Percentiles rank a stretch among this genome's conserved stretches.
Conservation (phyloP, 1,140 invertebrate genomes). For the Drosophila melanica region DNA sequence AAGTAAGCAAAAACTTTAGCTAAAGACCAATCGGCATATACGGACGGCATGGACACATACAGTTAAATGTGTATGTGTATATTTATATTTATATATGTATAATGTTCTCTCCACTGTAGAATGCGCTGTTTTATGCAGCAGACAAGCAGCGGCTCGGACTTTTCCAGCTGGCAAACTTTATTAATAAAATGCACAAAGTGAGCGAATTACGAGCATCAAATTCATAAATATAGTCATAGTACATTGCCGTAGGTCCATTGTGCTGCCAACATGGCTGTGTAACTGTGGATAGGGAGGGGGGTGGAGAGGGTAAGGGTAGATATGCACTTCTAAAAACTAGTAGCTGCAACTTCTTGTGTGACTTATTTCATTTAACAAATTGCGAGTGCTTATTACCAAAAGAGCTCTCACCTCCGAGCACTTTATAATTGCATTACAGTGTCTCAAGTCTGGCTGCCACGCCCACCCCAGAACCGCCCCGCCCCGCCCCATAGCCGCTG, state of each 20-base stretch:
- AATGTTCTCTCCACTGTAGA: not conserved
- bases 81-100: not conserved
- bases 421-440: constrained; percentile 72
- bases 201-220: constrained; percentile 70
- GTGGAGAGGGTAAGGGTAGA: not conserved
- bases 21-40: constrained; percentile 36
- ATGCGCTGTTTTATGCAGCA: constrained; percentile 2
- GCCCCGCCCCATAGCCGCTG: too few species aligned
- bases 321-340: constrained; percentile 2
- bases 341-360: constrained; percentile 51
- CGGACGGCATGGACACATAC: constrained; percentile 6
- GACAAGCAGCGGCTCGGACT: constrained; percentile 31
- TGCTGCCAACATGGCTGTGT: constrained; percentile 19
- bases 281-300: not conserved
- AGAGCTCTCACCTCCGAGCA: constrained; percentile 54
- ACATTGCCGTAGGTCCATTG: constrained; percentile 57
- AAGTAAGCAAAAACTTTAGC: constrained; percentile 34
- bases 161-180: constrained; percentile 63
- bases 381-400: constrained; percentile 70
- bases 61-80: constrained; percentile 1
- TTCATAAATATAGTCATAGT: constrained; percentile 46
- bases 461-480: not conserved
- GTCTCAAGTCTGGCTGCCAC: constrained; percentile 34
- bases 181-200: constrained; percentile 76
- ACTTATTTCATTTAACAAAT: constrained; percentile 66